phyloP scores from a whole-genome alignment of 2,113 vertebrate genomes.

The Promerops cafer region DNA sequence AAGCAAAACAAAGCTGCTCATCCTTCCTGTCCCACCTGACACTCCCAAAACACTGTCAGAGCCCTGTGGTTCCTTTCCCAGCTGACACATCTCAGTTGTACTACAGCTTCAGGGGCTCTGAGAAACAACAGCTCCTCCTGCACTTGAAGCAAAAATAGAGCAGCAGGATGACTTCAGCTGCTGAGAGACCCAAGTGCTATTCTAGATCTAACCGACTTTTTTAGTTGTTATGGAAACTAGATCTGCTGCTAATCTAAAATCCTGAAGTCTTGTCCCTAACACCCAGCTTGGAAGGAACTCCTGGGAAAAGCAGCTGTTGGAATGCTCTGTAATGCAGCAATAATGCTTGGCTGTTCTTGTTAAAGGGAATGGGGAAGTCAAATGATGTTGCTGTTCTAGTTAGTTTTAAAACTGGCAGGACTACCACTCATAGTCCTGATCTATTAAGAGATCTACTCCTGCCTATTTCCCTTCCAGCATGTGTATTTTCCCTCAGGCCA shows the following conservation, averaged over 20 bases:
- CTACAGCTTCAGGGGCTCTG: not conserved
- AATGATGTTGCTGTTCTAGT: not conserved
- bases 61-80: not conserved
- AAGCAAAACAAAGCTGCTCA: not conserved
- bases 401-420: not conserved
- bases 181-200: not conserved
- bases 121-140: constrained; percentile 8
- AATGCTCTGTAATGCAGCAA: not conserved
- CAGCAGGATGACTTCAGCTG: not conserved
- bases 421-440: not conserved
- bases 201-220: not conserved
- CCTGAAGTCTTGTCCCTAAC: not conserved
- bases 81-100: not conserved
- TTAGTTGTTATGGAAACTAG: constrained; percentile 50
- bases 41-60: not conserved
- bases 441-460: not conserved
- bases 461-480: not conserved
- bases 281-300: not conserved
- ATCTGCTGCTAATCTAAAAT: constrained; percentile 2
- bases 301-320: not conserved
- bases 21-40: not conserved
- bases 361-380: not conserved
- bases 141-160: not conserved
- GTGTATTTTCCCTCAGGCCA: not conserved
- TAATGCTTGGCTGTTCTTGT: not conserved